These are phyloP conservation scores for Pyrocoelia pectoralis DNA, from an alignment of 2,888 invertebrate species.

Conservation along the genomic window DNA sequence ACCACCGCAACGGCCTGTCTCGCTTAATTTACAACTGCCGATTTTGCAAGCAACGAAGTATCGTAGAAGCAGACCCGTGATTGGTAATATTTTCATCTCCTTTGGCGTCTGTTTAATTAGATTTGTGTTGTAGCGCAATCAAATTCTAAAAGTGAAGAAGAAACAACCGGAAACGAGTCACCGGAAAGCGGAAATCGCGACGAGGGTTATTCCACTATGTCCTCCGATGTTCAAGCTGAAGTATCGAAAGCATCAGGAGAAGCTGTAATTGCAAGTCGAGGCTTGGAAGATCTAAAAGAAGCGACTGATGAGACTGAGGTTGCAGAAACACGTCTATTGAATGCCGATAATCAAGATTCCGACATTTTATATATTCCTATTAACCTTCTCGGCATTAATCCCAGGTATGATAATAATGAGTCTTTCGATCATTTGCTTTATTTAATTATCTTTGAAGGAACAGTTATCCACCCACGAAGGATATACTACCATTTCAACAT, in stretches of 20 bases:
- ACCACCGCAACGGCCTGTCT: conserved; percentile 72
- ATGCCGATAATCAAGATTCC: conserved; percentile 68
- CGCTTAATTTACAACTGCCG: conserved; percentile 73
- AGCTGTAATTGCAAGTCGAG: conserved; percentile 60
- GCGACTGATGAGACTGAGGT: conserved; percentile 77
- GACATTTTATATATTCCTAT: conserved; percentile 75
- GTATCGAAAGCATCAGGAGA: conserved; percentile 61
- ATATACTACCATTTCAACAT: conserved; percentile 75
- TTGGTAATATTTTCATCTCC: conserved; percentile 50
- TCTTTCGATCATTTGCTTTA: neutral
- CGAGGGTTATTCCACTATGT: conserved; percentile 87
- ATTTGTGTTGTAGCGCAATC: conserved; percentile 55
- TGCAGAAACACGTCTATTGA: conserved; percentile 64
- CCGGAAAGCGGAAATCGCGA: conserved; percentile 81
- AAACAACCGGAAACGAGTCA: conserved; percentile 73
- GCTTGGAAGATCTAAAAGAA: conserved; percentile 76
- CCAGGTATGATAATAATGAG: conserved; percentile 47
- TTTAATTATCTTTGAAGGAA: conserved; percentile 60
- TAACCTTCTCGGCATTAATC: conserved; percentile 62
- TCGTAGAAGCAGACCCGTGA: conserved; percentile 57
- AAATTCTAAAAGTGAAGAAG: conserved; percentile 65
- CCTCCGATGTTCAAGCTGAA: conserved; percentile 80
- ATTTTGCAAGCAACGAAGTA: conserved; percentile 63
- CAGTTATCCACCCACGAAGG: conserved; percentile 76
- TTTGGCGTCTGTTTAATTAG: too few relatives aligned